Percentiles rank a stretch among this genome's conserved stretches.
phyloP scores from a whole-genome alignment of 2,113 vertebrate species.

The Laterallus jamaicensis region DNA sequence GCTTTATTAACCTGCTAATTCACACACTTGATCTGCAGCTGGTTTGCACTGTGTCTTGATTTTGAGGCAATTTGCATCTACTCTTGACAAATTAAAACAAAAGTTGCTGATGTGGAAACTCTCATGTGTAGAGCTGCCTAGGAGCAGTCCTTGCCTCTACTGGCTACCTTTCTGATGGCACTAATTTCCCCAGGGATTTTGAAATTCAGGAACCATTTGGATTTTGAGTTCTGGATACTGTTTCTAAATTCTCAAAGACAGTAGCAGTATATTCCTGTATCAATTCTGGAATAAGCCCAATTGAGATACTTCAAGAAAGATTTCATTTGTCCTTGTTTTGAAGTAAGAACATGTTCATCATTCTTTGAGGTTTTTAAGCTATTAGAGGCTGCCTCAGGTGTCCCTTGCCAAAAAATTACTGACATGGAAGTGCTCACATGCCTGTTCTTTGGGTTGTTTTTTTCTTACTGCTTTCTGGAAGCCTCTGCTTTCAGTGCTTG shows the following conservation, averaged over 20 bases:
- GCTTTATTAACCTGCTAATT: background rate
- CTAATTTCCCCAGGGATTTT: background rate
- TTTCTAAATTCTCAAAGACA: background rate
- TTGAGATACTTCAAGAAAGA: background rate
- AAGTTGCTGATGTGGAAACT: background rate
- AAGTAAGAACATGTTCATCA: background rate
- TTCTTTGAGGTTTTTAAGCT: background rate
- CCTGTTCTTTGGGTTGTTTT: background rate
- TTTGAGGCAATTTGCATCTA: background rate
- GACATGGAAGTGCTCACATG: background rate
- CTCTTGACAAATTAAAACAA: background rate
- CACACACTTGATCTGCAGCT: background rate
- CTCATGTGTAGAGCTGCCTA: background rate
- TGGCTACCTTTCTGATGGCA: background rate
- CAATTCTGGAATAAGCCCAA: background rate
- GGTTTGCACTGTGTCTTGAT: background rate
- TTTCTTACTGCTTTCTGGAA: background rate
- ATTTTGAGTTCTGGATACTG: background rate
- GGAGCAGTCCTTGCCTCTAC: background rate
- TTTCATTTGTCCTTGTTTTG: background rate
- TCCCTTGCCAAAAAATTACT: background rate
- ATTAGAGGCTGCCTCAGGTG: background rate
- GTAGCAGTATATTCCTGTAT: background rate
- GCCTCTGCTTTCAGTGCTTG: background rate
- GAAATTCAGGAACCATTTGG: background rate